Conservation (phyloP, 2,113 vertebrate genomes). For the Prunella himalayana region DNA sequence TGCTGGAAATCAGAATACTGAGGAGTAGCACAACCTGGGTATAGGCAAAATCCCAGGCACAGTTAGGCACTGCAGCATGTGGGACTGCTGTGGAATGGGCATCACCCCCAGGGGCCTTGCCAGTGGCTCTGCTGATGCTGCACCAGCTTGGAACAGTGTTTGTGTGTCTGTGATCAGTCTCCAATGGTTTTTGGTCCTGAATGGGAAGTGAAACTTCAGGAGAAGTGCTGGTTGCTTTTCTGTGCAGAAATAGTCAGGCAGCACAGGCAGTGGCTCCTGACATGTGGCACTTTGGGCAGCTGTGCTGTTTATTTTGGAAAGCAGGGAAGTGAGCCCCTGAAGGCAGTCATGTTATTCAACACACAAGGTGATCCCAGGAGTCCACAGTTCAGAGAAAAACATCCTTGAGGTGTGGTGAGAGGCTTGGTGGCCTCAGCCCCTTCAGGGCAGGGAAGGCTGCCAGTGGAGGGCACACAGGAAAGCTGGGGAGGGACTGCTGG, state of each 20-base stretch:
- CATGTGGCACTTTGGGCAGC: background rate
- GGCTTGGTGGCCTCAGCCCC: background rate
- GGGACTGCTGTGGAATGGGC: background rate
- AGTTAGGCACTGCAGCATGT: fast-evolving
- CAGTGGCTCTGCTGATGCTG: background rate
- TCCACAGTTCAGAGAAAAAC: background rate
- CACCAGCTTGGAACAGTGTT: background rate
- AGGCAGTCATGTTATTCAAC: background rate
- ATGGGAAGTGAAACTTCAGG: conserved; percentile 43
- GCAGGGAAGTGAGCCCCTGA: background rate
- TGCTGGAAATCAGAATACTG: background rate
- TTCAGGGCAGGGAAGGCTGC: background rate
- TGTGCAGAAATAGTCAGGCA: background rate
- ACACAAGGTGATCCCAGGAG: background rate
- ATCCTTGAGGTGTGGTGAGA: background rate
- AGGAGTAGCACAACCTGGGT: background rate
- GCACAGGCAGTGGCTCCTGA: background rate
- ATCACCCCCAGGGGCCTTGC: background rate
- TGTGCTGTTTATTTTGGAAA: background rate
- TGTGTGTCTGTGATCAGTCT: background rate
- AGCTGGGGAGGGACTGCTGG: background rate
- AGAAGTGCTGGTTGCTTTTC: background rate
- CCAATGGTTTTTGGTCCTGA: background rate
- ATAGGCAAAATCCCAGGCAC: background rate
- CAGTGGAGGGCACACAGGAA: background rate